Evolutionary conservation across 2,797 vertebrate genomes (phyloP).

Genomic region (Anniella stebbinsi): DNA sequence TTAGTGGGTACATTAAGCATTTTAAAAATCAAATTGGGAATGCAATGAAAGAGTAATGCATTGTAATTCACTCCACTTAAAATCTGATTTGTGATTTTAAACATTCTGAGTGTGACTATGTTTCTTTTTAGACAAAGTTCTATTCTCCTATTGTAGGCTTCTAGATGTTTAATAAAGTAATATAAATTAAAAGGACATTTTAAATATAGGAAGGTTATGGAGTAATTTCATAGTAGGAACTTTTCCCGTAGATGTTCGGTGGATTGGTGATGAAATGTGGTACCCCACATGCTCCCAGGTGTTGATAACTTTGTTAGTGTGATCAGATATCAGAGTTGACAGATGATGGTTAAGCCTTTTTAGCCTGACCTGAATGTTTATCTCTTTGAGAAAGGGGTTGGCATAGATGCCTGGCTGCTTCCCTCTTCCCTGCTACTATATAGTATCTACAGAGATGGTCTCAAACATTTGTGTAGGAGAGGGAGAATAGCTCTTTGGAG

Average conservation of each 20-base stretch:
- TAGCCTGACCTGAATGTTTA: slow-evolving; percentile 18
- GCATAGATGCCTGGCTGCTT: background rate
- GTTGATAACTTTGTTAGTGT: background rate
- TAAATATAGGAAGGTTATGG: background rate
- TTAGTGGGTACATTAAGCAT: background rate
- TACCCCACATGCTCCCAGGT: background rate
- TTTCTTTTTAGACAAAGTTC: background rate
- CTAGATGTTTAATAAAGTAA: background rate
- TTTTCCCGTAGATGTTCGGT: background rate
- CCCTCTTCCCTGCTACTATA: background rate
- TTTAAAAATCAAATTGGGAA: background rate
- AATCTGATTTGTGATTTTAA: slow-evolving; percentile 1
- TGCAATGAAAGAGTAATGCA: background rate
- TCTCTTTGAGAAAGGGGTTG: slow-evolving; percentile 19
- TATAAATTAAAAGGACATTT: fast-evolving
- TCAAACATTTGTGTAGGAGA: background rate
- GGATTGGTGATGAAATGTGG: background rate
- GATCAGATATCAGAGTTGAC: background rate
- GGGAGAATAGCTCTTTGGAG: background rate
- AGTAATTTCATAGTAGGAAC: background rate
- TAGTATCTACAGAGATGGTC: background rate
- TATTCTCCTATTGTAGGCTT: background rate
- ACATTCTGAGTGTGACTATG: background rate
- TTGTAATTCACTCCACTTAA: background rate
- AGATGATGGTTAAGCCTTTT: background rate